Evolutionary conservation across 2,888 invertebrate species (phyloP), one percentile per base, ranked within the genome.

Genomic region (Drosophila emarginata): DNA sequence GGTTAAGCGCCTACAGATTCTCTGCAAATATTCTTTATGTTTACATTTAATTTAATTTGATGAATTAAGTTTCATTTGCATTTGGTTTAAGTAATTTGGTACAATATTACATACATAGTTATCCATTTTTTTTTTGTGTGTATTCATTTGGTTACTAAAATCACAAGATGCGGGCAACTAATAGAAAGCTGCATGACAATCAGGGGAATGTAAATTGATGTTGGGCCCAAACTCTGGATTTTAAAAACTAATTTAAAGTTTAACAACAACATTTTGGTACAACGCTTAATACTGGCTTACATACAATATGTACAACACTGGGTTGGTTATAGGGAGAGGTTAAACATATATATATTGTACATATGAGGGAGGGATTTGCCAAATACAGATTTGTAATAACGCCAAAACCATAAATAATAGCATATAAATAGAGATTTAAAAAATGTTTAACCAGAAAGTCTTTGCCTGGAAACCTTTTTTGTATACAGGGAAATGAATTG

Each of bases 201-300:
- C 12, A 14, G 36, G 36, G 54, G 54, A 18, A 21, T 54, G 54
- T 32, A 26, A 58, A 40, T 39, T 58, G 7, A 26, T 58, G 59
- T 50, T 40, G n/a, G 59, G 40, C 45, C 45, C 45, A 45, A 45
- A 45, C 28, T 59, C 3, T 45, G 50, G 40, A 45, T 37, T 57
- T 23, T 54, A 54, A 57, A 37, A 37, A 56, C 61, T 57, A 23
- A 36, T 18, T 61, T 40, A 21, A 57, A 54, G 70, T 54, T 59
- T 59, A 63, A 59, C 56, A 71, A 71, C 64, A 72, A 72, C 71
- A 60, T 60, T 77, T 82, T 82, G 82, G 81, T 83, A 67, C 73
- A 80, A 77, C 73, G 79, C 81, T 78, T 87, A 82, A 82, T 87
- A 82, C 82, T 82, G 83, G 56, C 68, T 69, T 69, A 64, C 21